Conservation (phyloP, 30 jellyfish, hydroid and myxozoan genomes). For the Catostylus mosaicus region DNA sequence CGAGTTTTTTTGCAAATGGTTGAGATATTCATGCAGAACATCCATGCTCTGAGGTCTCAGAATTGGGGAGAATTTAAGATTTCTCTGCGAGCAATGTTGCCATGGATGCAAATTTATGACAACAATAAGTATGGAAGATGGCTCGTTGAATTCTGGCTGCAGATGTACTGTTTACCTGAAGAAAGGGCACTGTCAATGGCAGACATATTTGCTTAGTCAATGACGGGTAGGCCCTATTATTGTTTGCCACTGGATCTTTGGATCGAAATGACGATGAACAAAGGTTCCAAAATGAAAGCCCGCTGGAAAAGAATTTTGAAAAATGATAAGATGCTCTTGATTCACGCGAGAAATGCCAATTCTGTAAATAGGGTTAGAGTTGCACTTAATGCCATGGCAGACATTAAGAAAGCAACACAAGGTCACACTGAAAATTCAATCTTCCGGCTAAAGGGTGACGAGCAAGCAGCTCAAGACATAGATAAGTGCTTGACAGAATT, state of each 20-base stretch:
- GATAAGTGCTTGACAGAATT: constrained; percentile 24
- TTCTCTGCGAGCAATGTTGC: constrained; percentile 60
- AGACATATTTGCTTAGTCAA: constrained; percentile 44
- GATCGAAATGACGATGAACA: constrained; percentile 57
- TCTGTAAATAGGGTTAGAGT: constrained; percentile 38
- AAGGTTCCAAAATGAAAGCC: constrained; percentile 53
- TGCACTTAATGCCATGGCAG: constrained; percentile 55
- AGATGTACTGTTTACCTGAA: constrained; percentile 34
- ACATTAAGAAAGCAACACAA: constrained; percentile 10
- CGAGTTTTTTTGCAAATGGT: constrained; percentile 42
- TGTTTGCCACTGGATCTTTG: constrained; percentile 46
- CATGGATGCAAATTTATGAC: constrained; percentile 62
- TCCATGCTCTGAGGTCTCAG: constrained; percentile 40
- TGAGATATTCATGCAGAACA: constrained; percentile 28
- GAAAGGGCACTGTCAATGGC: constrained; percentile 11
- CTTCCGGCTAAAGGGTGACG: constrained; percentile 40
- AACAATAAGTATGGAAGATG: constrained; percentile 45
- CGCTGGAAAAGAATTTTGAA: constrained; percentile 31
- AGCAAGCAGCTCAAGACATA: constrained; percentile 38
- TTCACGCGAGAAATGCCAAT: constrained; percentile 37
- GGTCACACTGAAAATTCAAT: constrained; percentile 36
- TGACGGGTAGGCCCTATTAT: constrained; percentile 42
- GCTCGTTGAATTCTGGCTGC: constrained; percentile 27
- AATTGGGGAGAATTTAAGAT: constrained; percentile 40
- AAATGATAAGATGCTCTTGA: constrained; percentile 37